phyloP scores from a whole-genome alignment of 2,113 vertebrate species.

The Urocolius indicus region DNA sequence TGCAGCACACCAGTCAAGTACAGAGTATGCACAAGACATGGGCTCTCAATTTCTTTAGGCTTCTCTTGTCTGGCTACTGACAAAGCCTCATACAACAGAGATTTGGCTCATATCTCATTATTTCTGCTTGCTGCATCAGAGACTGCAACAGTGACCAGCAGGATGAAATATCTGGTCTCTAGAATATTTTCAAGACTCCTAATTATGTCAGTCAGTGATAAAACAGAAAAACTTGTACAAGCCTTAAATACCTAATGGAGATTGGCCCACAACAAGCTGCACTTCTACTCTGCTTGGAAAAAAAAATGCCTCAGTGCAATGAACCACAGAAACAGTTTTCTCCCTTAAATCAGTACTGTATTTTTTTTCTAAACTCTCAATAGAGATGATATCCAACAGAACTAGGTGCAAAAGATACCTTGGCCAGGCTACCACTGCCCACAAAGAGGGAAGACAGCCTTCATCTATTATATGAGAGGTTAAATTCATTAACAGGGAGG shows the following conservation, averaged over 20 bases:
- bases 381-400: background rate
- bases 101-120: background rate
- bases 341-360: background rate
- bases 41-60: background rate
- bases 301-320: background rate
- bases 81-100: background rate
- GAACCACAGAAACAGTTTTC: background rate
- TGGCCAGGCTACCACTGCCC: too few relatives aligned
- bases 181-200: background rate
- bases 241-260: background rate
- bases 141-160: background rate
- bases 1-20: background rate
- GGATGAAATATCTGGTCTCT: background rate
- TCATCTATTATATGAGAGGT: background rate
- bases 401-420: background rate
- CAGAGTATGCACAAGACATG: fast-evolving
- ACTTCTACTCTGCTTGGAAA: background rate
- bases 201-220: background rate
- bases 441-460: background rate
- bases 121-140: background rate
- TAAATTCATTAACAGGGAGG: background rate
- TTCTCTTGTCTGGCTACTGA: background rate
- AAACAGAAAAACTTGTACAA: background rate
- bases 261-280: background rate
- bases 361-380: background rate